These are phyloP conservation scores for Chrosomus eos DNA, from an alignment of 2,797 vertebrate species.

Conservation along the genomic window DNA sequence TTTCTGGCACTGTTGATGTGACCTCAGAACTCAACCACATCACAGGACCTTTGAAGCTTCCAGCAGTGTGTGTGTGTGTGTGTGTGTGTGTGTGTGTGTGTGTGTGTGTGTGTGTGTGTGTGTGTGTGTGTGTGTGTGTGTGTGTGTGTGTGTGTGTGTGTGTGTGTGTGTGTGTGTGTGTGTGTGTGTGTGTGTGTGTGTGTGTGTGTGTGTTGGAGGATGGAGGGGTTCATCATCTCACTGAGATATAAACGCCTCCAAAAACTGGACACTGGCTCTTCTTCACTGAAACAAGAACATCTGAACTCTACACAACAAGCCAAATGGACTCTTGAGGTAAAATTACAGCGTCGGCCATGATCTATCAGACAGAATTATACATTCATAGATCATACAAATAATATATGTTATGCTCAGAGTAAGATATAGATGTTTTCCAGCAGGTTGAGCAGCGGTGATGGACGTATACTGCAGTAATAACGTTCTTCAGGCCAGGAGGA, in stretches of 20 bases:
- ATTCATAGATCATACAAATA: not conserved
- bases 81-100: constrained; percentile 51
- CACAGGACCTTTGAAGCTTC: constrained; percentile 74
- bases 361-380: not conserved
- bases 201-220: constrained; percentile 46
- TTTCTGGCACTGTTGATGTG: constrained; percentile 71
- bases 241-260: not conserved
- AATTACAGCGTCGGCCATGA: not conserved
- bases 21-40: constrained; percentile 71
- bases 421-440: not conserved
- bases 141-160: constrained; percentile 51
- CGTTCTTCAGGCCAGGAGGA: constrained; percentile 77
- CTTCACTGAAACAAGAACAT: constrained; percentile 1
- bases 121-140: constrained; percentile 40
- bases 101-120: constrained; percentile 45
- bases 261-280: not conserved
- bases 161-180: constrained; percentile 49
- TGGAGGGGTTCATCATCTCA: constrained; percentile 38
- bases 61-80: constrained; percentile 51
- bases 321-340: not conserved
- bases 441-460: constrained; percentile 60
- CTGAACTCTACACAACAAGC: not conserved
- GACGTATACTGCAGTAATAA: constrained; percentile 76
- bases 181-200: constrained; percentile 35
- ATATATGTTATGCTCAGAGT: not conserved